Evolutionary conservation across 2,797 vertebrate genomes (phyloP).

Genomic region (Arnoldichthys spilopterus): DNA sequence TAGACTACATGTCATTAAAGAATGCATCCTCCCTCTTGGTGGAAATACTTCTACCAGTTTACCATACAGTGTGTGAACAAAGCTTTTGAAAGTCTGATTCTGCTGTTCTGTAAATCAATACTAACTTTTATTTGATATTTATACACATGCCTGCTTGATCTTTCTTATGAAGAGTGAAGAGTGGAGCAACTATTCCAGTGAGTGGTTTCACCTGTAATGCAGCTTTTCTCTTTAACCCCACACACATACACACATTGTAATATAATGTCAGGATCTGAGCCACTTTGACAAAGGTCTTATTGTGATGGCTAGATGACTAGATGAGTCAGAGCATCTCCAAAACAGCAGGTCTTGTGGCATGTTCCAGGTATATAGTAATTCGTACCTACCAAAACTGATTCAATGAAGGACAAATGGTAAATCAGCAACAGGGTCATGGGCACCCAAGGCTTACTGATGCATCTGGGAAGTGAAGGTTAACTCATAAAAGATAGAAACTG

Average conservation of each 20-base stretch:
- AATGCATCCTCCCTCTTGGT: not conserved
- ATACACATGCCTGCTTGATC: not conserved
- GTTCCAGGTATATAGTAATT: no score
- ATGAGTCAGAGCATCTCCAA: no score
- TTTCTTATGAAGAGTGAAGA: not conserved
- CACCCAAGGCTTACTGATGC: no score
- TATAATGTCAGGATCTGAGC: no score
- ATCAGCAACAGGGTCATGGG: no score
- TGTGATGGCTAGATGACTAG: no score
- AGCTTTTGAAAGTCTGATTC: not conserved
- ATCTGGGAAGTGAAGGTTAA: no score
- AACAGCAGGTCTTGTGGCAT: no score
- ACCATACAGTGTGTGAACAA: not conserved
- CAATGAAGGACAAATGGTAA: no score
- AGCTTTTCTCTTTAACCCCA: not conserved
- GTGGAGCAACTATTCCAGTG: not conserved
- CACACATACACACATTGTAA: conserved; percentile 17
- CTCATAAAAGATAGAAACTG: no score
- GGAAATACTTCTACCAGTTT: not conserved
- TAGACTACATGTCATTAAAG: not conserved
- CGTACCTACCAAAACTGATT: no score
- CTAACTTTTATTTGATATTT: not conserved
- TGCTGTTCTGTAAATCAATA: not conserved
- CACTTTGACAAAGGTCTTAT: no score
- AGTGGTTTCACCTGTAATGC: not conserved